Evolutionary conservation across 2,888 invertebrate species (phyloP).

Genomic region (Acrobasis suavella): DNA sequence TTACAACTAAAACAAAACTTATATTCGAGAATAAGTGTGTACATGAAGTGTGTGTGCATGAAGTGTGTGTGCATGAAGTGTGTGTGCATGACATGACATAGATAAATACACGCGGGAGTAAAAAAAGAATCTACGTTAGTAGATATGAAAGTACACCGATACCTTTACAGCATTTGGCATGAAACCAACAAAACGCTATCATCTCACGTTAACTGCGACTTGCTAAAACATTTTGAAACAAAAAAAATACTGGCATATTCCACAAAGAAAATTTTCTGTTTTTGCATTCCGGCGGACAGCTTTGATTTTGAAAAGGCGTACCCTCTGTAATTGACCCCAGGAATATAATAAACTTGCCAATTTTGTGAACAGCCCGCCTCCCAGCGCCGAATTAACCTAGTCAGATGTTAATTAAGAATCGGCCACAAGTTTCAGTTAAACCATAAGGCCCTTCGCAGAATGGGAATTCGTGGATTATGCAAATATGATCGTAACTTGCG

Average conservation of each 20-base stretch:
- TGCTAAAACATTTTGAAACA: not conserved
- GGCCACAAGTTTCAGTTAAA: slow-evolving; percentile 38
- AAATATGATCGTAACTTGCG: slow-evolving; percentile 30
- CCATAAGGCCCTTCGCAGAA: slow-evolving; percentile 28
- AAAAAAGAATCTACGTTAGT: no score
- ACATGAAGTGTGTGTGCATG: no score
- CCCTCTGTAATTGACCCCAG: slow-evolving; percentile 39
- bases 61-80: no score
- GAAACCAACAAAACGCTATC: not conserved
- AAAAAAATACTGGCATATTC: not conserved
- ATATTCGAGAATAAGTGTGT: no score
- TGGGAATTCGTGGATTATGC: slow-evolving; percentile 30
- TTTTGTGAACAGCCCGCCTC: slow-evolving; percentile 43
- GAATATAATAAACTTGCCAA: slow-evolving; percentile 56
- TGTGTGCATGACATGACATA: no score
- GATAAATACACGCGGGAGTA: no score
- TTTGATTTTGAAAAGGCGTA: slow-evolving; percentile 35
- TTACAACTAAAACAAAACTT: no score
- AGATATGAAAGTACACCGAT: no score
- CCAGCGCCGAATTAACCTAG: slow-evolving; percentile 36
- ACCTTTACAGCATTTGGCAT: no score
- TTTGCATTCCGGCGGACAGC: slow-evolving; percentile 24
- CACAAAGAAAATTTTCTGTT: not conserved
- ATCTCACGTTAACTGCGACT: not conserved
- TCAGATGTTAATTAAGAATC: slow-evolving; percentile 49